Evolutionary conservation across 2,888 invertebrate genomes (phyloP).

Genomic region (Hylaea fasciaria): DNA sequence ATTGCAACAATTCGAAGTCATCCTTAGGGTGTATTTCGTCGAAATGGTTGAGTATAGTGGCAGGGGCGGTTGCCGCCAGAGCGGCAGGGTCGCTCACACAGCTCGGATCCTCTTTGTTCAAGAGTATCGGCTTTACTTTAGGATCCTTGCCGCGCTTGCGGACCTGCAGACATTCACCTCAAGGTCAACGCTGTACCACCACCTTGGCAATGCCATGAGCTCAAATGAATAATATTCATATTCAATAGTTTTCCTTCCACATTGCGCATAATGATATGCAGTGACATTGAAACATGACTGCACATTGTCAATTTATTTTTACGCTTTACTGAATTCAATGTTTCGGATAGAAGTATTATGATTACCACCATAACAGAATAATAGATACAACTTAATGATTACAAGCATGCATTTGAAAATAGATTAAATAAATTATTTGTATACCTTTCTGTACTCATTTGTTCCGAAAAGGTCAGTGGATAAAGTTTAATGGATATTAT

Average conservation of each 20-base stretch:
- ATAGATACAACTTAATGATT: neutral
- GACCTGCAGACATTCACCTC: slow-evolving; percentile 64
- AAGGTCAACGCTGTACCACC: neutral
- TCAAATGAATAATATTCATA: too few species aligned
- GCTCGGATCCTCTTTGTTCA: slow-evolving; percentile 89
- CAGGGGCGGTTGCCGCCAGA: slow-evolving; percentile 68
- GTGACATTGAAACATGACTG: too few species aligned
- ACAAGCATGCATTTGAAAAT: neutral
- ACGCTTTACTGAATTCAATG: too few species aligned
- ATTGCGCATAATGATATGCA: too few species aligned
- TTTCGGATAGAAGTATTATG: neutral
- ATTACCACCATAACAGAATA: neutral
- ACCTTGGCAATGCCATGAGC: too few species aligned
- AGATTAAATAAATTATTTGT: neutral
- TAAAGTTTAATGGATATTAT: too few species aligned
- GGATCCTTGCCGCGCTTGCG: slow-evolving; percentile 89
- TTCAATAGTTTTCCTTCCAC: too few species aligned
- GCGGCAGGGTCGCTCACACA: slow-evolving; percentile 82
- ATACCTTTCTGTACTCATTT: neutral
- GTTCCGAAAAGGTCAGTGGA: neutral
- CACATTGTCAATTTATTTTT: too few species aligned
- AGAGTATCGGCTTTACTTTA: slow-evolving; percentile 90
- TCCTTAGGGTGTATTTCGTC: slow-evolving; percentile 93
- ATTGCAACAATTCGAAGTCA: slow-evolving; percentile 85
- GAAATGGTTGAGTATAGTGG: slow-evolving; percentile 87